These are phyloP conservation scores for Eretmocerus hayati DNA, from an alignment of 2,888 invertebrate species.

Conservation along the genomic window DNA sequence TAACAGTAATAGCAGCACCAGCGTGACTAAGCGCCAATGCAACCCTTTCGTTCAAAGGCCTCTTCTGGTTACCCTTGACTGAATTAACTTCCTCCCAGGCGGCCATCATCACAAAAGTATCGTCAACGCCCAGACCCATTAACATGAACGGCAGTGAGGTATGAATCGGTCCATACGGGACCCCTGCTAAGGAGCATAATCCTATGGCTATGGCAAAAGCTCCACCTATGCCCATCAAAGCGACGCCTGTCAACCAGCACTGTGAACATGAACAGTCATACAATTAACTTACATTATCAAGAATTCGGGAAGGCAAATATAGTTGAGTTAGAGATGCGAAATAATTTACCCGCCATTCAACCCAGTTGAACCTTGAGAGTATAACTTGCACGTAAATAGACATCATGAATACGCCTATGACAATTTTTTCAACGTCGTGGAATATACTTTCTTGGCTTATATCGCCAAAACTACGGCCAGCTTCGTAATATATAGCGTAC, in stretches of 20 bases:
- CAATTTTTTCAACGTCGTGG: conserved; percentile 64
- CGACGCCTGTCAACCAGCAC: conserved; percentile 62
- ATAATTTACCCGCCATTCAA: conserved; percentile 60
- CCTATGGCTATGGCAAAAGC: conserved; percentile 67
- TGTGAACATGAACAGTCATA: conserved; percentile 22
- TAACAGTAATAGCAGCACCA: conserved; percentile 76
- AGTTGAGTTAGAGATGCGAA: not conserved
- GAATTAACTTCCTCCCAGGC: conserved; percentile 63
- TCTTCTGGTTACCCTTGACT: conserved; percentile 48
- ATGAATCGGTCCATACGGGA: conserved; percentile 76
- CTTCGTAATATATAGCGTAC: conserved; percentile 34
- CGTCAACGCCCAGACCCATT: conserved; percentile 75
- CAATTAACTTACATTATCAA: no score
- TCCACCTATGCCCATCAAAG: conserved; percentile 65
- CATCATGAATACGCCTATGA: conserved; percentile 63
- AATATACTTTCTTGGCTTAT: conserved; percentile 64
- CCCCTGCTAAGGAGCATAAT: conserved; percentile 62
- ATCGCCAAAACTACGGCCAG: conserved; percentile 62
- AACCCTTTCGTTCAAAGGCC: conserved; percentile 58
- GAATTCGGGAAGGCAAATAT: no score
- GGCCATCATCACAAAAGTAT: conserved; percentile 79
- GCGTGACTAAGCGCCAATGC: conserved; percentile 70
- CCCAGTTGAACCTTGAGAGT: conserved; percentile 66
- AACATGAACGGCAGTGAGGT: conserved; percentile 74
- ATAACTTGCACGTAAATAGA: conserved; percentile 67